A percentile compares a stretch with the other conserved stretches of the same genome.
Evolutionary conservation across 2,113 vertebrate species (phyloP).

Genomic region (Abramis brama): DNA sequence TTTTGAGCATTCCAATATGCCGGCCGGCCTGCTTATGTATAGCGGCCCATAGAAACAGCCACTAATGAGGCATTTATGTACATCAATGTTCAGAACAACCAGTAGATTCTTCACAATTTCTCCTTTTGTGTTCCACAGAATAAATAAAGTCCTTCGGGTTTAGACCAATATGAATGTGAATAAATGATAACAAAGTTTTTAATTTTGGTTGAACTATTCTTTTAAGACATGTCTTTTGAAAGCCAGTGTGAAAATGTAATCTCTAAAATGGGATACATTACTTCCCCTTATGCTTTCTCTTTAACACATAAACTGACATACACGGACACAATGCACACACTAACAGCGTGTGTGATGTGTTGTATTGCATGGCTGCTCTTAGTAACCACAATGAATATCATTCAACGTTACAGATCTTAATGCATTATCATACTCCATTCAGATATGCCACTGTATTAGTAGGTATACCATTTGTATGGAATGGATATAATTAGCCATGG

Average conservation of each 20-base stretch:
- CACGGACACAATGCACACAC: slow-evolving; percentile 39
- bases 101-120: neutral
- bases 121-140: neutral
- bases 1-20: too few relatives aligned
- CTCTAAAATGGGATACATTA: slow-evolving; percentile 71
- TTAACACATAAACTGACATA: slow-evolving; percentile 49
- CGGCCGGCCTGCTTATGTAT: too few relatives aligned
- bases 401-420: slow-evolving; percentile 45
- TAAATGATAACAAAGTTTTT: neutral
- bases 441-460: slow-evolving; percentile 54
- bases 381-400: slow-evolving; percentile 42
- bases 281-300: slow-evolving; percentile 64
- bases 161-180: neutral
- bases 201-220: slow-evolving; percentile 1
- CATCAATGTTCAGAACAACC: neutral
- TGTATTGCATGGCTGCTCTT: slow-evolving; percentile 5
- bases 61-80: too few relatives aligned
- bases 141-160: neutral
- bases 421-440: slow-evolving; percentile 49
- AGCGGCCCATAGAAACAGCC: too few relatives aligned
- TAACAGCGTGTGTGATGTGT: slow-evolving; percentile 39
- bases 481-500: slow-evolving; percentile 74
- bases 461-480: slow-evolving; percentile 60
- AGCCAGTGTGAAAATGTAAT: slow-evolving; percentile 66
- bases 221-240: slow-evolving; percentile 22